Evolutionary conservation across 2,888 invertebrate species (phyloP), one percentile per base, ranked within the genome.

Genomic region (Axea sp.): DNA sequence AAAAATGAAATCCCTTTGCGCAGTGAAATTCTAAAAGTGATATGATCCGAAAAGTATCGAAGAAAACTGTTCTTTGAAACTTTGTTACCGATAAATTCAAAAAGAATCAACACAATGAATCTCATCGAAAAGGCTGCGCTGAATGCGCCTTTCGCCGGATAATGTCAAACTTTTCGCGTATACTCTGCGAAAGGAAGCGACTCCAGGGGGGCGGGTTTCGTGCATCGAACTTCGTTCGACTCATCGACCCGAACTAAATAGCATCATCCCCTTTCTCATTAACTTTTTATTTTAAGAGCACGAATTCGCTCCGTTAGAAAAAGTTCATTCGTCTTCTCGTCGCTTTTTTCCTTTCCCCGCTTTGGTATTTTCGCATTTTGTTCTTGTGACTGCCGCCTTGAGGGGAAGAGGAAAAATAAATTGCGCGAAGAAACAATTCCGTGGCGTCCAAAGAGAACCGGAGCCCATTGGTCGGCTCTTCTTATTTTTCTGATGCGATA

Each of bases 201-300:
- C 33, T 19, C 9, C 17, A 11, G 9, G 30, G 11, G 19, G 11
- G 47, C 6, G 26, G 55, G 67, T 74, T 77, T 77, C 75, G 73
- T 75, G 59, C 75, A 77, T 80, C 74, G 78, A 80, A 77, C 76
- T 71, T 72, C 57, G 75, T 80, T 80, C 78, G 77, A 78, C 74
- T 73, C 76, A 76, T 76, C 76, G 76, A 73, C 65, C 74, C 74
- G 65, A 77, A 71, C 79, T 82, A 82, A 83, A 82, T 80, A 82
- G 78, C 81, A 81, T 80, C 77, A 77, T 82, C 80, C 82, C 82
- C 80, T 83, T 85, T 86, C 85, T 85, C 87, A 85, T 87, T 87
- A 85, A 87, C 84, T 86, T 87, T 86, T 86, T 86, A 86, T 86
- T 86, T 82, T 80, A 77, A 82, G 82, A 83, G 80, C 79, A 78